Base-by-base conservation (phyloP, 2,113 vertebrate genomes). In the Proterorhinus semilunaris region DNA sequence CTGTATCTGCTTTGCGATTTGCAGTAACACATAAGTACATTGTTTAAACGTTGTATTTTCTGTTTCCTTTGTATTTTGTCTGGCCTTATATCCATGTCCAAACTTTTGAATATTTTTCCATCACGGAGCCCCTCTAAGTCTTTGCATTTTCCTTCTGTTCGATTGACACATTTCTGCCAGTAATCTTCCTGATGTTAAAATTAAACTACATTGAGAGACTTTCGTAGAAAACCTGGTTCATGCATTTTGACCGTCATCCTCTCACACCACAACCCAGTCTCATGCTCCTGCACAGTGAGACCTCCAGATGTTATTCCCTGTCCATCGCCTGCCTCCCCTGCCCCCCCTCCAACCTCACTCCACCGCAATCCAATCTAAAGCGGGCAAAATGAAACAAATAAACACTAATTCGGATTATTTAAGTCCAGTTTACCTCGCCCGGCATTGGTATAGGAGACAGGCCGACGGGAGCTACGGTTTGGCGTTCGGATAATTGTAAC, bases 401-500 rank as follows among this genome's bases (percentile, higher is more conserved):
- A 84, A 87, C 78, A 76, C 82, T 90, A 82, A 89, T 89, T 83
- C 43, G 51, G 76, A 90, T 89, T 89, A 84, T 90, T 90, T 89
- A 84, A 70, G 78, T 88, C 76, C 86, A 85, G 85, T 86, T 88
- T 86, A 83, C 78, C 71, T 62, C 74, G 66, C 74, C 55, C 69
- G 71, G 81, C 17, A 75, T 42, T 44, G 70, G 36, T 73, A 68
- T 76, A 57, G 70, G 66, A 48, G 6, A 43, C 27, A 45, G 69
- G 36, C 64, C 68, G 62, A 54, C 16, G 44, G 54, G 71, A 72
- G 75, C 85, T 81, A 72, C 87, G 27, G 53, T 55, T 87, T 82
- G 70, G 75, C 61, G 51, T 74, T 58, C 78, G 83, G 88, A 90
- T 91, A 89, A 92, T 93, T 91, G 88, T 87, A 91, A 85, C 86